A percentile compares a stretch with the other conserved stretches of the same genome.
phyloP scores from a whole-genome alignment of 92 coral and sea anemone genomes.

The Hydrozoanthus gracilis region DNA sequence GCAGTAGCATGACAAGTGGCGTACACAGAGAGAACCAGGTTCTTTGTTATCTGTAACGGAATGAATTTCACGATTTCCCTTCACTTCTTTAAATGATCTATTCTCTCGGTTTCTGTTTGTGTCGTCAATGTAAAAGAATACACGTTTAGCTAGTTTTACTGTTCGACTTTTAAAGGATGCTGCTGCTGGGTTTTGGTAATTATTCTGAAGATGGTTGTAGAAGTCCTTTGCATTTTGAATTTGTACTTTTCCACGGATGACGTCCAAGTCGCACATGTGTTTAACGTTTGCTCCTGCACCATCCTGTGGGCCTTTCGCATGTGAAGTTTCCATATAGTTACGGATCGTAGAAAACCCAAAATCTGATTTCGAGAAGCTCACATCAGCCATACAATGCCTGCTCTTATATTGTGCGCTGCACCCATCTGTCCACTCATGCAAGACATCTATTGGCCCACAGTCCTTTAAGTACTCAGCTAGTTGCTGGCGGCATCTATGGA shows the following conservation, averaged over 20 bases:
- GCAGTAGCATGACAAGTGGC: too few relatives aligned
- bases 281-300: constrained; percentile 49
- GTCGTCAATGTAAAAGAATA: background rate
- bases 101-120: background rate
- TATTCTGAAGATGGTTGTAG: background rate
- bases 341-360: background rate
- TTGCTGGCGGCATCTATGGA: constrained; percentile 24
- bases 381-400: constrained; percentile 57
- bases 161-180: background rate
- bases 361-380: constrained; percentile 1
- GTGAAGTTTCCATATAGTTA: constrained; percentile 54
- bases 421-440: constrained; percentile 64
- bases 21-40: too few relatives aligned
- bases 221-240: background rate
- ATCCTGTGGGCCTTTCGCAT: constrained; percentile 52
- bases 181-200: constrained; percentile 8
- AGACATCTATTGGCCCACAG: constrained; percentile 14
- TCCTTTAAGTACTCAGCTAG: constrained; percentile 34
- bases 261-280: constrained; percentile 39
- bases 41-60: too few relatives aligned
- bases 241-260: constrained; percentile 13
- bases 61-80: too few relatives aligned
- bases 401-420: constrained; percentile 66
- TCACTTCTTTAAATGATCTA: background rate
- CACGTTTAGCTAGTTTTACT: background rate